Conservation (phyloP, 2,888 invertebrate species). For the Hylaea fasciaria region DNA sequence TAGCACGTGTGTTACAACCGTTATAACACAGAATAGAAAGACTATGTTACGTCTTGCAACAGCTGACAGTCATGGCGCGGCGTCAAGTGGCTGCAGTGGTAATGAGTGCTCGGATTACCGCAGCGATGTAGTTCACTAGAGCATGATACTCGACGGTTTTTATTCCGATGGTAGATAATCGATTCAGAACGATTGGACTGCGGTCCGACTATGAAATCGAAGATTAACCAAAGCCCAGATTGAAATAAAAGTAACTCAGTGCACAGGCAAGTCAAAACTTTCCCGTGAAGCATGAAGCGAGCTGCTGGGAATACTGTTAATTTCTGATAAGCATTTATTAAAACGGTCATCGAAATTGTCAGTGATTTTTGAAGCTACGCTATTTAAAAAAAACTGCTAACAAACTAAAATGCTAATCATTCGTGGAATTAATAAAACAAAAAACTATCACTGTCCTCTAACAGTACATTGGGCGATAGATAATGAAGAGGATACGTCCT, state of each 20-base stretch:
- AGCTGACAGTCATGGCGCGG: constrained; percentile 28
- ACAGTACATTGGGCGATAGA: too few relatives aligned
- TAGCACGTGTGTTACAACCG: constrained; percentile 15
- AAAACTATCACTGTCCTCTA: too few relatives aligned
- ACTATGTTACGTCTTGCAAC: constrained; percentile 10
- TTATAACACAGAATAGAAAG: constrained; percentile 14
- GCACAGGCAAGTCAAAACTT: constrained; percentile 9
- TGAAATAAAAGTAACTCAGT: constrained; percentile 24
- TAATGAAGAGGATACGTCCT: too few relatives aligned
- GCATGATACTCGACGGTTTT: constrained; percentile 57
- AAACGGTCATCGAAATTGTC: too few relatives aligned
- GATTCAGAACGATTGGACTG: constrained; percentile 55
- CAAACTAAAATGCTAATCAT: too few relatives aligned
- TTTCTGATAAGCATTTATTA: too few relatives aligned
- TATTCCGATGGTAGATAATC: constrained; percentile 55
- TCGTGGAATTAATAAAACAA: too few relatives aligned
- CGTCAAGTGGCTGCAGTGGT: constrained; percentile 11
- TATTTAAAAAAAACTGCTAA: too few relatives aligned
- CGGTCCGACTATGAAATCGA: constrained; percentile 38
- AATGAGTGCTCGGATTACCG: constrained; percentile 45
- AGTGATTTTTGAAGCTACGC: too few relatives aligned
- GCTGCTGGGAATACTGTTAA: neutral
- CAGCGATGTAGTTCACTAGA: constrained; percentile 67
- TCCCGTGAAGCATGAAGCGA: constrained; percentile 25
- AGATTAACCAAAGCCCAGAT: constrained; percentile 35